Percentiles rank a stretch among this genome's conserved stretches.
Evolutionary conservation across 2,888 invertebrate genomes (phyloP).

Genomic region (Tuberolachnus salignus): DNA sequence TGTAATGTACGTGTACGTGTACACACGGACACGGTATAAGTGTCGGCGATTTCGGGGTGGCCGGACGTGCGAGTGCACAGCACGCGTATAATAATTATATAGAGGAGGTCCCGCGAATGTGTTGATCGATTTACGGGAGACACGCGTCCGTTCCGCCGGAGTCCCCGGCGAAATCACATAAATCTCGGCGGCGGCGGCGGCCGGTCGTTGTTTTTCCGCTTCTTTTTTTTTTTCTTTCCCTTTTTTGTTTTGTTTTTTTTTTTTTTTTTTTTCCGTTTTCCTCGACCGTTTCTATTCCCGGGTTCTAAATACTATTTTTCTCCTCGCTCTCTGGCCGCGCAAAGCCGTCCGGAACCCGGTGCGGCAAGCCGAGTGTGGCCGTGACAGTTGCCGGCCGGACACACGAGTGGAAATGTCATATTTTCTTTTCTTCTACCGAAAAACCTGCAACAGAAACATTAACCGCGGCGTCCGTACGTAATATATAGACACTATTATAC

Average conservation of each 20-base stretch:
- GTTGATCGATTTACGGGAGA: conserved; percentile 49
- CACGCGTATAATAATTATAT: no score
- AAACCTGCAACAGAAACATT: conserved; percentile 19
- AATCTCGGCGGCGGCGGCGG: conserved; percentile 29
- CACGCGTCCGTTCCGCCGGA: conserved; percentile 5
- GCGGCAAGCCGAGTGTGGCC: not conserved
- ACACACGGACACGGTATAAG: not conserved
- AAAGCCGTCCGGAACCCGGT: not conserved
- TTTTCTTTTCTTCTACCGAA: conserved; percentile 2
- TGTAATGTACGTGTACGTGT: not conserved
- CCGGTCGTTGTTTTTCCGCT: no score
- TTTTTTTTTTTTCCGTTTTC: not conserved
- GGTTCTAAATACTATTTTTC: no score
- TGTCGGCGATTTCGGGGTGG: not conserved
- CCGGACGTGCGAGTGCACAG: no score
- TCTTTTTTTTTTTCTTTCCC: not conserved
- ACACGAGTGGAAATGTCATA: conserved; percentile 16
- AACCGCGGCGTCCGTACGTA: no score
- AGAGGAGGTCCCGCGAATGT: conserved; percentile 14
- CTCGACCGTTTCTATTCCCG: not conserved
- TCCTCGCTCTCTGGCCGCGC: not conserved
- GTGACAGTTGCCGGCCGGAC: conserved; percentile 22
- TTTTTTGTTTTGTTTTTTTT: not conserved
- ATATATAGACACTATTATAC: no score
- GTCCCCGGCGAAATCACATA: conserved; percentile 40